Base-by-base conservation (phyloP, 64 coral and sea anemone genomes). In the Montipora sp. region DNA sequence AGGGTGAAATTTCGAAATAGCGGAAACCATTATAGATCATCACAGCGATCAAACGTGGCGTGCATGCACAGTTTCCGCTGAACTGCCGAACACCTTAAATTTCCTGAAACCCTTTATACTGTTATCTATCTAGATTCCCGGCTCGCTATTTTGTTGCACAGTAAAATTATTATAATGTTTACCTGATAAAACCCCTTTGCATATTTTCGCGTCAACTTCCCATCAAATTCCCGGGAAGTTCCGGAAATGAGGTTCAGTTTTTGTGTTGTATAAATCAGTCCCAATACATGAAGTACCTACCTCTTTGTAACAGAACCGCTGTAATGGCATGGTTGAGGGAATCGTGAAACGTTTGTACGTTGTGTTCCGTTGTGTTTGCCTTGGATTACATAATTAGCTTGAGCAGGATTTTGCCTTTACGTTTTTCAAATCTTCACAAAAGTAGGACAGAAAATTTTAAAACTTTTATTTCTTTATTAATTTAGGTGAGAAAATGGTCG, bases 401-500 rank as follows among this genome's bases (percentile, higher is more conserved):
- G 8, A 69, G 66, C 66, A 69, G 66, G 66, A 21, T 69, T 69
- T 69, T 69, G 66, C 66, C 66, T 69, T 53, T 69, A 15, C 66
- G n/a, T 53, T 69, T 69, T 69, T 69, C 66, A 69, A 69, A 69
- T 69, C 66, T 69, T 15, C 66, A 69, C 66, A 69, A 69, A 15
- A 19, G 66, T 53, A 53, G 51, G 51, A 53, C 51, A 53, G 51
- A 53, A 53, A 53, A 53, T 53, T 53, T 69, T 20, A 69, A 69
- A 69, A 19, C n/a, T 69, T 69, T 69, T 69, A 69, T 69, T 69
- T 69, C 66, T 69, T 69, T 69, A 69, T 69, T 69, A 69, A 69
- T 69, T 69, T 7, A 69, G 66, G 66, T 16, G 66, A 69, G 51
- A 69, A 69, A 69, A 15, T 69, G 66, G 66, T 69, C 66, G 66